These are phyloP conservation scores for Tauraco hartlaubi DNA, from an alignment of 2,797 vertebrate genomes.

Conservation along the genomic window DNA sequence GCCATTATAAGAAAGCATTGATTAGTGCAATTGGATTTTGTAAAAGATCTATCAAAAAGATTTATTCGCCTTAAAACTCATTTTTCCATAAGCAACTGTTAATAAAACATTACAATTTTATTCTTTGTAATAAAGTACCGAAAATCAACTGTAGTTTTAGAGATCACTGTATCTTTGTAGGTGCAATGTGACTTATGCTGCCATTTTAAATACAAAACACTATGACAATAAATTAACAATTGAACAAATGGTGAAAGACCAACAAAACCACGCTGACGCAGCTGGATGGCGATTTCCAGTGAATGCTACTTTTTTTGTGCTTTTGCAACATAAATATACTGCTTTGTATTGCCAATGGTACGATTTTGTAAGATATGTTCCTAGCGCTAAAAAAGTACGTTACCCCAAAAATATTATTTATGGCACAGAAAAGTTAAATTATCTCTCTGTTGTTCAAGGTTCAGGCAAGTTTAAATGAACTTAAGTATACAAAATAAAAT, in stretches of 20 bases:
- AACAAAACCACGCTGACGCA: conserved; percentile 64
- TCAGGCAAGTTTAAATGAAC: conserved; percentile 77
- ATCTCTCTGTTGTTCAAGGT: conserved; percentile 75
- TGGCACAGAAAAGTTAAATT: conserved; percentile 83
- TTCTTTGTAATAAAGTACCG: conserved; percentile 82
- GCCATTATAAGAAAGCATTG: conserved; percentile 85
- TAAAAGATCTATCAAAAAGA: conserved; percentile 88
- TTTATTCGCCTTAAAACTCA: conserved; percentile 85
- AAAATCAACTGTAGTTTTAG: conserved; percentile 69
- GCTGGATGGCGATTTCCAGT: conserved; percentile 69
- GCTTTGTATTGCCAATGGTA: conserved; percentile 69
- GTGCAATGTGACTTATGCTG: conserved; percentile 75
- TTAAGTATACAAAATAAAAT: conserved; percentile 80
- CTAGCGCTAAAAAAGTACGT: conserved; percentile 81
- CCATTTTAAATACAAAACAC: conserved; percentile 77
- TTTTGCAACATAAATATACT: conserved; percentile 76
- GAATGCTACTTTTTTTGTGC: conserved; percentile 74
- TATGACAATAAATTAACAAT: conserved; percentile 82
- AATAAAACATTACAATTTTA: conserved; percentile 84
- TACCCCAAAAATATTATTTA: conserved; percentile 82
- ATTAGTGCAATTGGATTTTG: conserved; percentile 87
- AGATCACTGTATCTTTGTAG: conserved; percentile 77
- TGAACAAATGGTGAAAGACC: conserved; percentile 69
- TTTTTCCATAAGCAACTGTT: conserved; percentile 83
- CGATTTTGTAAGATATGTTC: conserved; percentile 61